Conservation (phyloP, 2,797 vertebrate species). For the Selene dorsalis region DNA sequence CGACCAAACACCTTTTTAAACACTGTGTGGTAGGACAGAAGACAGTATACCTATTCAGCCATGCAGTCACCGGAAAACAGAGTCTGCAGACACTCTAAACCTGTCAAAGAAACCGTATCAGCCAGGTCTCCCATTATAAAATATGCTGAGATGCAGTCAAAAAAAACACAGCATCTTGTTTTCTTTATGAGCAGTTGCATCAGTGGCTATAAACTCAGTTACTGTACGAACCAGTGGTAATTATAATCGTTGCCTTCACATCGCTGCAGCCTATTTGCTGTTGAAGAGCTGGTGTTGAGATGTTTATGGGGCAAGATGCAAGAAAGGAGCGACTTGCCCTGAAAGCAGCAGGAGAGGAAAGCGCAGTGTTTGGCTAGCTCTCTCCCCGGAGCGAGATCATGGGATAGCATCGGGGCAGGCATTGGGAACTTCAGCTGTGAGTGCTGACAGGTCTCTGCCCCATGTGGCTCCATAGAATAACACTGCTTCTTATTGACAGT, state of each 20-base stretch:
- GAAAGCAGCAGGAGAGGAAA: slow-evolving; percentile 70
- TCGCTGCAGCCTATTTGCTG: slow-evolving; percentile 71
- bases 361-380: slow-evolving; percentile 64
- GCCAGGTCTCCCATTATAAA: slow-evolving; percentile 50
- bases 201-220: slow-evolving; percentile 71
- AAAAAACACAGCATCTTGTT: slow-evolving; percentile 66
- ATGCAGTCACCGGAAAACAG: slow-evolving; percentile 10
- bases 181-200: slow-evolving; percentile 70
- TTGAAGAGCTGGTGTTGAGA: slow-evolving; percentile 81
- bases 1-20: slow-evolving; percentile 48
- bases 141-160: slow-evolving; percentile 35
- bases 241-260: slow-evolving; percentile 78
- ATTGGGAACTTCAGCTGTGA: slow-evolving; percentile 63
- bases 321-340: slow-evolving; percentile 75
- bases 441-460: slow-evolving; percentile 79
- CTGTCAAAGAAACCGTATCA: slow-evolving; percentile 47
- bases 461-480: slow-evolving; percentile 75
- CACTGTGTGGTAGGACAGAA: slow-evolving; percentile 19
- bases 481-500: slow-evolving; percentile 75
- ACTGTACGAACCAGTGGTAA: slow-evolving; percentile 69
- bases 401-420: slow-evolving; percentile 59
- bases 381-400: slow-evolving; percentile 61
- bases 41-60: slow-evolving; percentile 45
- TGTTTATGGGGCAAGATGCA: slow-evolving; percentile 80
- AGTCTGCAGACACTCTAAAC: slow-evolving; percentile 36